phyloP scores from a whole-genome alignment of 2,888 invertebrate species.

The Ophioninae sp. region DNA sequence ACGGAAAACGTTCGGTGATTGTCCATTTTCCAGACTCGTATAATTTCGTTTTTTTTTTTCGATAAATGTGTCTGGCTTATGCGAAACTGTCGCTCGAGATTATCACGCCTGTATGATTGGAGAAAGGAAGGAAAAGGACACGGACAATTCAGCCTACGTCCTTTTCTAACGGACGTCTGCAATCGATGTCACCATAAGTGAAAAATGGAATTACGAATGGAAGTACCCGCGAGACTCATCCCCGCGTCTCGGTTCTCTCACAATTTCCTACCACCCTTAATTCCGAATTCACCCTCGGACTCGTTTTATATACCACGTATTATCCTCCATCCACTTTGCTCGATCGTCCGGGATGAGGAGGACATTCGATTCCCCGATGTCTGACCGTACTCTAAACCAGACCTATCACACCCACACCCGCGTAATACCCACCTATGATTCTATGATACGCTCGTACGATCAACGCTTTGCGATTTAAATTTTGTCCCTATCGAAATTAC shows the following conservation, averaged over 20 bases:
- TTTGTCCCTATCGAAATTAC: conserved; percentile 80
- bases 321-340: conserved; percentile 78
- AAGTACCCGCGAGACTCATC: conserved; percentile 11
- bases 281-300: conserved; percentile 79
- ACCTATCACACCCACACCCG: neutral
- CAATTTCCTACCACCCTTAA: conserved; percentile 65
- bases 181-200: conserved; percentile 63
- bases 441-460: conserved; percentile 64
- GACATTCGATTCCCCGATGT: conserved; percentile 71
- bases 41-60: conserved; percentile 24
- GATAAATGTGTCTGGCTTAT: neutral
- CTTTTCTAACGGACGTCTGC: conserved; percentile 16
- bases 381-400: conserved; percentile 39
- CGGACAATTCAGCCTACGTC: neutral
- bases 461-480: conserved; percentile 79
- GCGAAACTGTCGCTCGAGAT: conserved; percentile 28
- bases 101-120: conserved; percentile 56
- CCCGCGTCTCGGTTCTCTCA: neutral
- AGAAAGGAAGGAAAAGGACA: conserved; percentile 28
- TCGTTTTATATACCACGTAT: conserved; percentile 73
- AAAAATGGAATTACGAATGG: conserved; percentile 77
- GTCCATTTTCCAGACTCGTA: neutral
- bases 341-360: conserved; percentile 72
- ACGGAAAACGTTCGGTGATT: neutral
- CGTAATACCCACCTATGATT: neutral